phyloP scores from a whole-genome alignment of 1,140 invertebrate genomes.

The Orius insidiosus region DNA sequence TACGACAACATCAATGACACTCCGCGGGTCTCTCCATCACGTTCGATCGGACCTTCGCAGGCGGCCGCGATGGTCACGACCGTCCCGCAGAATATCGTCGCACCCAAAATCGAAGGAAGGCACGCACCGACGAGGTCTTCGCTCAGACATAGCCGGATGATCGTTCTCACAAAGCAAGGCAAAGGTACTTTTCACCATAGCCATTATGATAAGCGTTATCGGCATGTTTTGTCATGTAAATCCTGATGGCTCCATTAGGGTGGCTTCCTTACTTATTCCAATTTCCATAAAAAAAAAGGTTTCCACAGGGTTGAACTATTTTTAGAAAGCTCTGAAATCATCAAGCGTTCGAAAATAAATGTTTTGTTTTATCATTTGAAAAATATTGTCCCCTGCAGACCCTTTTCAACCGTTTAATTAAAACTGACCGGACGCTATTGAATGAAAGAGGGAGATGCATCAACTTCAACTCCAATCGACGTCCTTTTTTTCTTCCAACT shows the following conservation, averaged over 20 bases:
- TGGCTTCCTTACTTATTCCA: not conserved
- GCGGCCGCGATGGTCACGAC: conserved; percentile 40
- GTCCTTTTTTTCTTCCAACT: too few relatives aligned
- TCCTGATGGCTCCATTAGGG: not conserved
- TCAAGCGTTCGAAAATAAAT: too few relatives aligned
- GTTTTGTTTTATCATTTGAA: too few relatives aligned
- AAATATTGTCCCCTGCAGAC: too few relatives aligned
- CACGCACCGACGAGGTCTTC: conserved; percentile 53
- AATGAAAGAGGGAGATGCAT: too few relatives aligned
- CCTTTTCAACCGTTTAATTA: too few relatives aligned
- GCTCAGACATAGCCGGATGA: conserved; percentile 49
- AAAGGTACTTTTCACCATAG: conserved; percentile 26
- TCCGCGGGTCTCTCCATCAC: not conserved
- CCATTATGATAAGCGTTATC: too few relatives aligned
- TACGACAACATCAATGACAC: conserved; percentile 18
- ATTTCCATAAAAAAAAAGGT: too few relatives aligned
- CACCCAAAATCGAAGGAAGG: conserved; percentile 37
- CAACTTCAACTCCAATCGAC: too few relatives aligned
- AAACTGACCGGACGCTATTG: too few relatives aligned
- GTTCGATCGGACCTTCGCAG: conserved; percentile 28
- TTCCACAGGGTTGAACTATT: not conserved
- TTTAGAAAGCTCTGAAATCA: not conserved
- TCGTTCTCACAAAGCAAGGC: conserved; percentile 38
- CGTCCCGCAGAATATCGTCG: conserved; percentile 47
- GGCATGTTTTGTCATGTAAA: too few relatives aligned